Evolutionary conservation across 1,140 invertebrate species (phyloP).

Genomic region (roundworm (Caenorhabditis elegans)): DNA sequence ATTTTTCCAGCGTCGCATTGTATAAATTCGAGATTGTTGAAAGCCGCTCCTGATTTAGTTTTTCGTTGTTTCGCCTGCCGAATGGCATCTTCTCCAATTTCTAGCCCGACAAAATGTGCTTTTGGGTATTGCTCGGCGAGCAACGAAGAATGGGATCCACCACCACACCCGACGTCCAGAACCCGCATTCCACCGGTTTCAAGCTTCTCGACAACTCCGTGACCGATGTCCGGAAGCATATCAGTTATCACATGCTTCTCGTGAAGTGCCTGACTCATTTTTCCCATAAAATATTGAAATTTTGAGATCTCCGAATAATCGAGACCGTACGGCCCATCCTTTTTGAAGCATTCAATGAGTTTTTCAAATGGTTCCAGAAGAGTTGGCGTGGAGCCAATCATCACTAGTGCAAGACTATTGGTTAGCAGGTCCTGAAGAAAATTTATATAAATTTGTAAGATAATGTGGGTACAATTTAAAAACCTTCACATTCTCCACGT

Average conservation of each 20-base stretch:
- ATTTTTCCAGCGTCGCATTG: slow-evolving; percentile 49
- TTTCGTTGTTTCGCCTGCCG: not conserved
- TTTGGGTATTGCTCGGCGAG: not conserved
- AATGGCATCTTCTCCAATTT: slow-evolving; percentile 5
- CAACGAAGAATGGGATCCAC: not conserved
- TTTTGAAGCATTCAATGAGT: slow-evolving; percentile 26
- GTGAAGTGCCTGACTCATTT: slow-evolving; percentile 48
- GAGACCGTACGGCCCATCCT: not conserved
- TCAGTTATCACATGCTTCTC: slow-evolving; percentile 51
- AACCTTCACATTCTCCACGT: slow-evolving; percentile 38
- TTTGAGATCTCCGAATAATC: not conserved
- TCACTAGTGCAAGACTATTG: not conserved
- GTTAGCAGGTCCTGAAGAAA: not conserved
- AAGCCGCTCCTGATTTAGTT: not conserved
- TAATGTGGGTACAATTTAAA: slow-evolving; percentile 8
- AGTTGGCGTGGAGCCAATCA: not conserved
- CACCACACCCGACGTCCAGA: slow-evolving; percentile 35
- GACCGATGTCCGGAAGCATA: slow-evolving; percentile 46
- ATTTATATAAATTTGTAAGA: slow-evolving; percentile 14
- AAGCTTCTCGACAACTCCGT: slow-evolving; percentile 36
- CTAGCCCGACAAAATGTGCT: not conserved
- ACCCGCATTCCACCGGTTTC: slow-evolving; percentile 36
- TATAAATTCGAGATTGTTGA: slow-evolving; percentile 52
- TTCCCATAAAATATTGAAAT: slow-evolving; percentile 39
- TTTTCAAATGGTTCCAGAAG: not conserved